phyloP scores from a whole-genome alignment of 2,888 invertebrate genomes.

The Mermis nigrescens region DNA sequence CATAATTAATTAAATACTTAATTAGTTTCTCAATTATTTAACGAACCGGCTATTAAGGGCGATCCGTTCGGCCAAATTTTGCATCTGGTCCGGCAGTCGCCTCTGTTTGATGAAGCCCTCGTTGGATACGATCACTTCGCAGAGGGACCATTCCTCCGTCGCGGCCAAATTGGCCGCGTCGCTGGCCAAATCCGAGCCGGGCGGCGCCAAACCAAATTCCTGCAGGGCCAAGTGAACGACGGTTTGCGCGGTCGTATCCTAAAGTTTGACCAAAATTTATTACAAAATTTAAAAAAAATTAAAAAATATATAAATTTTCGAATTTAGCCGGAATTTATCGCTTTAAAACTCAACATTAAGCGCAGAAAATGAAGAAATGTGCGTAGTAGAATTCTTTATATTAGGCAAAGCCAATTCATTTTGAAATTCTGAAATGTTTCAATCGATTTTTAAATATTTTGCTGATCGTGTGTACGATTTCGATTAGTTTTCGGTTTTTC shows the following conservation, averaged over 20 bases:
- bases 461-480: too few species aligned
- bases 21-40: too few species aligned
- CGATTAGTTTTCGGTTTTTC: too few species aligned
- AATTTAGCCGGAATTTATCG: too few species aligned
- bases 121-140: constrained; percentile 82
- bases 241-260: constrained; percentile 47
- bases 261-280: constrained; percentile 73
- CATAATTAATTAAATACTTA: too few species aligned
- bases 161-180: constrained; percentile 38
- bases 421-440: too few species aligned
- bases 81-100: constrained; percentile 74
- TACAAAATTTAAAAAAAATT: constrained; percentile 43
- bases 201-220: constrained; percentile 73
- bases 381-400: too few species aligned
- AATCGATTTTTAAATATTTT: too few species aligned
- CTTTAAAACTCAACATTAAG: too few species aligned
- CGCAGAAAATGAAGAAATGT: too few species aligned
- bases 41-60: constrained; percentile 44
- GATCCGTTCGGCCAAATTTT: constrained; percentile 84
- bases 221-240: constrained; percentile 90
- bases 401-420: too few species aligned
- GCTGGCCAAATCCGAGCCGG: constrained; percentile 79
- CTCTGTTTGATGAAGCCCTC: constrained; percentile 78
- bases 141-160: constrained; percentile 54
- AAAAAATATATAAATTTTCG: too few species aligned